Evolutionary conservation across 2,888 invertebrate genomes (phyloP), one percentile per base, ranked within the genome.

Genomic region (Ferdinandea cuprea): DNA sequence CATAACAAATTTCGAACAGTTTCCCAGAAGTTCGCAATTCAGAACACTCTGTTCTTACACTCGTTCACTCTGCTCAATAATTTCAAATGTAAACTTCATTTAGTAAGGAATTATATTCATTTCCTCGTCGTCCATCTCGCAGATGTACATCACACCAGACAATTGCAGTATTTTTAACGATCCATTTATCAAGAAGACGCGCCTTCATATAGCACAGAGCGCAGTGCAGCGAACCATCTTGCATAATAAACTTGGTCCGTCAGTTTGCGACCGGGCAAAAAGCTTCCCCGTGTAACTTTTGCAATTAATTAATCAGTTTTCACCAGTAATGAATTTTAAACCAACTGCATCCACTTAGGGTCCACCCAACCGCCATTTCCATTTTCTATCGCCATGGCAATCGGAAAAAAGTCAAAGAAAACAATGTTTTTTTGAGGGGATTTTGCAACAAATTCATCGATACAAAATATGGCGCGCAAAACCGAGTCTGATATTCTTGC

Each of bases 261-360:
- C 42, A 35, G 4, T 52, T 17, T 30, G 17, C 17, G 17, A 15
- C 1, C 2, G 11, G 25, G 1, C n/a, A 13, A 25, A 25, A 19
- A 44, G 21, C n/a, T 0, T 3, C 0, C 35, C 4, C 2, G 37
- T 17, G 40, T 40, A 72, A 78, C 48, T 78, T 78, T 65, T 52
- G 44, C 72, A 78, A 78, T 78, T 72, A 71, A 78, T 78, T 63
- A 63, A 71, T 71, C 78, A 78, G 58, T 58, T 65, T 66, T 50
- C 48, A 9, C 25, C 44, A 59, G 58, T 71, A 78, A 78, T 78
- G 72, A 78, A 72, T 78, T 72, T 78, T 35, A 72, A 72, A 52
- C 72, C 65, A 72, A 65, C 56, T 71, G 58, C 72, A 72, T 72
- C 35, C 50, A 65, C 42, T 71, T 40, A 54, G 21, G 28, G n/a